A percentile compares a stretch with the other conserved stretches of the same genome.
Conservation (phyloP, 2,113 vertebrate genomes). For the Tamias sibiricus region DNA sequence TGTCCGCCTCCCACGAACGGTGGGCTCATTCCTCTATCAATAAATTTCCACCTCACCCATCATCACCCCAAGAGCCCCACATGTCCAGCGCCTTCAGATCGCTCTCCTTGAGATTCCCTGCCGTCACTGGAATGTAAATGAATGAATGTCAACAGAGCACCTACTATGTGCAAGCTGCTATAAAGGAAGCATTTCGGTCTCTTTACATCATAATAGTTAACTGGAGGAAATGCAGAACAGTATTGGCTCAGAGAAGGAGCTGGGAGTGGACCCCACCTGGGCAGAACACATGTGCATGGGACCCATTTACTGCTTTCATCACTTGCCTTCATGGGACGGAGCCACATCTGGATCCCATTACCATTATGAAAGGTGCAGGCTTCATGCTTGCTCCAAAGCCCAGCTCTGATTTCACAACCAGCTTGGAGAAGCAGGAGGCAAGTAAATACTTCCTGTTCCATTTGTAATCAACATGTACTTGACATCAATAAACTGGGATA, state of each 20-base stretch:
- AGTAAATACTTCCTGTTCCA: constrained; percentile 88
- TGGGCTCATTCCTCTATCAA: not conserved
- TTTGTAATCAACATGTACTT: constrained; percentile 87
- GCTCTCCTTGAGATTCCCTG: not conserved
- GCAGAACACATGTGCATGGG: constrained; percentile 91
- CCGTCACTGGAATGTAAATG: not conserved
- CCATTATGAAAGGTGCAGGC: constrained; percentile 94
- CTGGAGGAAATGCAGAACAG: constrained; percentile 73
- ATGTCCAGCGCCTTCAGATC: not conserved
- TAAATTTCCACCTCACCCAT: not conserved
- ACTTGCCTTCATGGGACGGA: constrained; percentile 92
- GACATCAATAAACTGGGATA: constrained; percentile 85
- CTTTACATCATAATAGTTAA: constrained; percentile 72
- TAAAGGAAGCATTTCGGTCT: not conserved
- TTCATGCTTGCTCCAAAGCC: constrained; percentile 84
- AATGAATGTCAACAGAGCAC: not conserved
- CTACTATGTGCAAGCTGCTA: constrained; percentile 66
- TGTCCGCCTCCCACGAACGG: not conserved
- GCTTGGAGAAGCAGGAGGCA: constrained; percentile 85
- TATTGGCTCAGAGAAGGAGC: constrained; percentile 79
- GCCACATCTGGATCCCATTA: constrained; percentile 95
- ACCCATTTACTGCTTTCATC: constrained; percentile 94
- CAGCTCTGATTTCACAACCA: constrained; percentile 85
- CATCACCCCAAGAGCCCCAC: not conserved
- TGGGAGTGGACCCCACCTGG: constrained; percentile 85